Conservation (phyloP, 2,797 vertebrate genomes). For the Coreius guichenoti region DNA sequence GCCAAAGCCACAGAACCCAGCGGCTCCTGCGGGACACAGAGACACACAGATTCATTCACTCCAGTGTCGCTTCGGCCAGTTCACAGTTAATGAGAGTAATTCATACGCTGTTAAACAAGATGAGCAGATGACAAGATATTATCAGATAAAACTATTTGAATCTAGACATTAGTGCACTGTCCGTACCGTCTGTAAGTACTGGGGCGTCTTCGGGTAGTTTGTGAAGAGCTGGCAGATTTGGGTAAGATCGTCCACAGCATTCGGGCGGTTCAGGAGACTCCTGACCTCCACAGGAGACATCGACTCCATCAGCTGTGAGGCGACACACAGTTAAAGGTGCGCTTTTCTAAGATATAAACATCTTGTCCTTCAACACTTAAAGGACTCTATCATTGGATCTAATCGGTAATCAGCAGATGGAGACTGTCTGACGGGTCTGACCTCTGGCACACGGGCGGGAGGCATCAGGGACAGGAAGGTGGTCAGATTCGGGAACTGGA, state of each 20-base stretch:
- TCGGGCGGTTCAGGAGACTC: conserved; percentile 63
- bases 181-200: conserved; percentile 73
- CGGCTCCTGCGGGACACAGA: conserved; percentile 63
- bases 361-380: not conserved
- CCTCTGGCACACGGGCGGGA: conserved; percentile 60
- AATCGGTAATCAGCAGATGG: no score
- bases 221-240: conserved; percentile 73
- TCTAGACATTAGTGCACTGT: not conserved
- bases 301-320: conserved; percentile 75
- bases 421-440: conserved; percentile 46
- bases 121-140: not conserved
- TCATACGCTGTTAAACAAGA: not conserved
- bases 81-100: not conserved
- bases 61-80: no score
- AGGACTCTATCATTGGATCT: not conserved
- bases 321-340: not conserved
- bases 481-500: conserved; percentile 77
- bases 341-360: no score
- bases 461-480: conserved; percentile 75
- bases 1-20: conserved; percentile 64
- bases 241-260: conserved; percentile 55
- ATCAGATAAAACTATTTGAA: not conserved
- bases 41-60: not conserved
- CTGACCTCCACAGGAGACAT: conserved; percentile 69
- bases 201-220: conserved; percentile 60